Evolutionary conservation across 2,797 vertebrate genomes (phyloP), one percentile per base, ranked within the genome.

Genomic region (Cryptoblepharus egeriae): DNA sequence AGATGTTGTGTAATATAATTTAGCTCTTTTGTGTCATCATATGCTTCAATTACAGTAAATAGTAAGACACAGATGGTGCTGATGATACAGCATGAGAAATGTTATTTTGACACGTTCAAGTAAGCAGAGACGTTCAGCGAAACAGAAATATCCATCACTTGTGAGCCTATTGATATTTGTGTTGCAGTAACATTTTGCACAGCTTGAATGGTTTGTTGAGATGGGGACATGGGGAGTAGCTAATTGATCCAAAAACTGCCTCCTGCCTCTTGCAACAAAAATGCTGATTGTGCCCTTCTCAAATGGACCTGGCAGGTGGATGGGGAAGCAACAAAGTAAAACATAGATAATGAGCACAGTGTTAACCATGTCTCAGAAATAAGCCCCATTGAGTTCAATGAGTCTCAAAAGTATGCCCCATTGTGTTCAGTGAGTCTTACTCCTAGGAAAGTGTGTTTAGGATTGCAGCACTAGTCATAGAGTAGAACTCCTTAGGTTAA

Each of bases 241-340:
- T 84, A 83, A 84, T 73, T 39, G 26, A 81, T 79, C 76, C 79
- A 71, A 58, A 74, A 75, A 1, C 11, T 26, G 64, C 2, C 2
- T 80, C 28, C 24, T 28, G 63, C 4, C 45, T 2, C 7, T 57
- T 81, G 80, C 85, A 85, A 58, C 60, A 85, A 87, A 87, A 82
- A 83, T 0, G 18, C 39, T 76, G 13, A 6, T 79, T 26, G 60
- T 73, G 15, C 28, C 13, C 16, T 77, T 76, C 35, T 63, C 13
- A 1, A 80, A 39, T 39, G 67, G 32, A 22, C 45, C 15, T 52
- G 73, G 58, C 42, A 12, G 2, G 32, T 32, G 28, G 77, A 78
- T 30, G 76, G n/a, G 9, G 67, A 45, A n/a, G 86, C 22, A 84
- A 57, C 39, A 42, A 30, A 60, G 32, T 39, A n/a, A 8, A 42